These are phyloP conservation scores for Knipowitschia caucasica DNA, from an alignment of 2,797 vertebrate genomes.

Conservation along the genomic window DNA sequence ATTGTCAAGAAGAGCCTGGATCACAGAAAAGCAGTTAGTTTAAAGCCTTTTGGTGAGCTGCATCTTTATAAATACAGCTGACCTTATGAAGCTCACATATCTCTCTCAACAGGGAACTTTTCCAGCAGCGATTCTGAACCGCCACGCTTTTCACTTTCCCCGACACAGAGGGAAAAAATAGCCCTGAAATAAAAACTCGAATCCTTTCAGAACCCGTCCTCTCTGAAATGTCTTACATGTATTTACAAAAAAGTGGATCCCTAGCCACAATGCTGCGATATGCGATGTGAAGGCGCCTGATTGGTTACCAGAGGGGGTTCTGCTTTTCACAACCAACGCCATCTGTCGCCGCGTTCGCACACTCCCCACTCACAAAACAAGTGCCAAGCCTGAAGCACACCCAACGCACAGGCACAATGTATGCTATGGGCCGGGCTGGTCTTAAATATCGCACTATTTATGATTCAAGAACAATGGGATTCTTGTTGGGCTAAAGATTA, in stretches of 20 bases:
- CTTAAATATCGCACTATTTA: no score
- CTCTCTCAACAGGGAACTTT: slow-evolving; percentile 5
- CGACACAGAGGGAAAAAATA: no score
- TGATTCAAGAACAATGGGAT: no score
- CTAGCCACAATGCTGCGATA: no score
- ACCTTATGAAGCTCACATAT: background rate
- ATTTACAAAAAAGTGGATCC: no score
- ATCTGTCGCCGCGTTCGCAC: slow-evolving; percentile 72
- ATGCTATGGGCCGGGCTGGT: slow-evolving; percentile 27
- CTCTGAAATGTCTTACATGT: slow-evolving; percentile 3
- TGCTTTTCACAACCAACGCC: slow-evolving; percentile 54
- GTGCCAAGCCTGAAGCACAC: slow-evolving; percentile 54
- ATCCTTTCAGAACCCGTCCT: background rate
- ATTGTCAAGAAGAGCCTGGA: background rate
- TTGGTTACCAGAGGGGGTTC: slow-evolving; percentile 53
- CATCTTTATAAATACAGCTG: slow-evolving; percentile 17
- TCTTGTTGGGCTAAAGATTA: no score
- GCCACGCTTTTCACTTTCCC: slow-evolving; percentile 8
- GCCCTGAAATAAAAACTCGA: no score
- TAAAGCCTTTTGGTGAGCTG: background rate
- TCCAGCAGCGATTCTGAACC: background rate
- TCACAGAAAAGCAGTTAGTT: background rate
- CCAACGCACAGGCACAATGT: slow-evolving; percentile 26
- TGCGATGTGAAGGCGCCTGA: slow-evolving; percentile 40
- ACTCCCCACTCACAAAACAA: slow-evolving; percentile 45